These are phyloP conservation scores for Ceratosolen fusciceps DNA, from an alignment of 1,140 invertebrate genomes.

Conservation along the genomic window DNA sequence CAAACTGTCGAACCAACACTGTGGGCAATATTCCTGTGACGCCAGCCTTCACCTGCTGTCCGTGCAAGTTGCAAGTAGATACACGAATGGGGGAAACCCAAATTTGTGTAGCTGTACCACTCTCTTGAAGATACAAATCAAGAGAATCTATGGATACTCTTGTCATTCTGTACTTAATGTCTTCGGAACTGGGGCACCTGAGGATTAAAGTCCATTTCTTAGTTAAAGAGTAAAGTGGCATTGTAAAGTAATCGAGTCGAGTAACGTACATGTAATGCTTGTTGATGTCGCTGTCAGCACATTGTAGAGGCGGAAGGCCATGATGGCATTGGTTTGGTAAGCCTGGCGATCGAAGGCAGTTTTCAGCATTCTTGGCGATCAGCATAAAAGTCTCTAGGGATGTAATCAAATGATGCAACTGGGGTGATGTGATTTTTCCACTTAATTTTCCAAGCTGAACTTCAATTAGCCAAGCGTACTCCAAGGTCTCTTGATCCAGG, in stretches of 20 bases:
- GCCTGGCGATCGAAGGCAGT: constrained; percentile 83
- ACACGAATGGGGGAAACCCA: constrained; percentile 91
- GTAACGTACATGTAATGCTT: constrained; percentile 75
- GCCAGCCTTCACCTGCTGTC: constrained; percentile 89
- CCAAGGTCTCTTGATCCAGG: constrained; percentile 93
- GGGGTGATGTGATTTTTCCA: constrained; percentile 84
- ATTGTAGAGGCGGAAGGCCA: constrained; percentile 82
- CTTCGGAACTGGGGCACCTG: constrained; percentile 86
- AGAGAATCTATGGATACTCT: constrained; percentile 91
- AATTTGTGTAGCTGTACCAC: constrained; percentile 87
- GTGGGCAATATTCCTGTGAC: constrained; percentile 90
- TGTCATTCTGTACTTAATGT: constrained; percentile 96
- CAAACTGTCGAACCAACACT: constrained; percentile 81
- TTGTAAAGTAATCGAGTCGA: background rate
- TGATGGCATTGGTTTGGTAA: constrained; percentile 89
- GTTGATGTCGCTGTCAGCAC: constrained; percentile 80
- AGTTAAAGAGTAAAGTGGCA: background rate
- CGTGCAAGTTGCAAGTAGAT: constrained; percentile 94
- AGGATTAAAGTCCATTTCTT: constrained; percentile 21
- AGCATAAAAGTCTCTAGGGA: constrained; percentile 91
- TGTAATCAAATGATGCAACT: constrained; percentile 88
- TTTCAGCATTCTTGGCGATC: constrained; percentile 90
- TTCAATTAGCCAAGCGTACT: constrained; percentile 96
- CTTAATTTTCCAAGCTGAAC: constrained; percentile 86
- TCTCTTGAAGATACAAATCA: constrained; percentile 92